Base-by-base conservation (phyloP, 2,797 vertebrate species). In the Apodemus agrarius region DNA sequence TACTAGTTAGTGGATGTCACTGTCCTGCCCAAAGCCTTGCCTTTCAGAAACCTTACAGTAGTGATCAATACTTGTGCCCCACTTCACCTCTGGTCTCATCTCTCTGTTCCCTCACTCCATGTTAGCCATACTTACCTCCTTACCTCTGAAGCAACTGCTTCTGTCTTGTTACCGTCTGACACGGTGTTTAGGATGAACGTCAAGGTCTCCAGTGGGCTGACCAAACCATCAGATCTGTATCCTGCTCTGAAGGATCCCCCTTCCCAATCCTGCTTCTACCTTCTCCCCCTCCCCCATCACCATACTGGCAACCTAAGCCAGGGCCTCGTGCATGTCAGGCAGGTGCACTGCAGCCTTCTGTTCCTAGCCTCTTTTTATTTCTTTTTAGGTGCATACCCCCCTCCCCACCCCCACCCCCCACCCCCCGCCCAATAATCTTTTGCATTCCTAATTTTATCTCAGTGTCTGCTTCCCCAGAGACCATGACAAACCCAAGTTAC, bases 371-470 rank as follows among this genome's bases (percentile, higher is more conserved):
- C 21, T 49, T 80, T n/a, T 69, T 54, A 43, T 31, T 43, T 81
- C 22, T 24, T 67, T 86, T 90, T 80, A 81, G 19, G 37, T 29
- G 26, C 22, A 91, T 81, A 59, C 0, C 34, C 16, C 13, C 7
- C 2, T 7, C 8, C 59, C 57, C n/a, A n/a, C n/a, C n/a, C n/a
- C n/a, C n/a, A n/a, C n/a, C n/a, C n/a, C 13, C 54, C 54, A 4
- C 54, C 10, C 46, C 46, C 46, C 46, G 46, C 43, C 43, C 74
- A 57, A 34, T 57, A 24, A 81, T 82, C 37, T 91, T 72, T 63
- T 67, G 22, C n/a, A 84, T 40, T 84, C 14, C 21, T 86, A 94
- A 86, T 83, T 93, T 54, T 74, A 57, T 90, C 78, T 84, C 54
- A 80, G 31, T 16, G n/a, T 69, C 57, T 94, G 40, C 57, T 90